phyloP scores from a whole-genome alignment of 2,113 vertebrate species.

The Rhinopomastus cyanomelas region DNA sequence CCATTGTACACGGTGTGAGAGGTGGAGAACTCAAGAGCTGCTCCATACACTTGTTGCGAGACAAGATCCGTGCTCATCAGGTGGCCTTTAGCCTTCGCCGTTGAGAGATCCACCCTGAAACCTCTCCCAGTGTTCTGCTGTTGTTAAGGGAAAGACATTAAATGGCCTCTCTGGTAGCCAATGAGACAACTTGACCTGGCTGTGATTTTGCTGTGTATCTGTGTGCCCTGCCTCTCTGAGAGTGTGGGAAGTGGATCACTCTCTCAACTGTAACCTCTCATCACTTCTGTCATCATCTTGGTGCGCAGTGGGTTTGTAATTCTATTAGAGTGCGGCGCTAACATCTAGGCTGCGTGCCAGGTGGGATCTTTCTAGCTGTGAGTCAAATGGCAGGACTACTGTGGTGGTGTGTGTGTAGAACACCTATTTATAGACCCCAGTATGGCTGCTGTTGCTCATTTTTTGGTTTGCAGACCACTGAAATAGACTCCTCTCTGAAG shows the following conservation, averaged over 20 bases:
- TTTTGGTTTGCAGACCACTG: not conserved
- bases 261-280: not conserved
- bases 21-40: not conserved
- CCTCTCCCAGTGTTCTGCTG: not conserved
- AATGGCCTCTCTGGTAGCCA: not conserved
- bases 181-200: not conserved
- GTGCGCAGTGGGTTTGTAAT: not conserved
- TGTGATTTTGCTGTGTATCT: not conserved
- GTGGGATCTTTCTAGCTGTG: not conserved
- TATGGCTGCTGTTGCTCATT: not conserved
- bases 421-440: not conserved
- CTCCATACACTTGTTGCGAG: fast-evolving
- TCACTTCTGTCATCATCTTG: not conserved
- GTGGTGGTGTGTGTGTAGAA: not conserved
- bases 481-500: not conserved
- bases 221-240: not conserved
- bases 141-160: fast-evolving
- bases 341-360: not conserved
- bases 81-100: not conserved
- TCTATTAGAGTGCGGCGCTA: not conserved
- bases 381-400: not conserved
- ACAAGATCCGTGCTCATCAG: not conserved
- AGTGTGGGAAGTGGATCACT: not conserved
- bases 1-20: not conserved
- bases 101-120: not conserved